Conservation (phyloP, 2,113 vertebrate species). For the Proteles cristata region DNA sequence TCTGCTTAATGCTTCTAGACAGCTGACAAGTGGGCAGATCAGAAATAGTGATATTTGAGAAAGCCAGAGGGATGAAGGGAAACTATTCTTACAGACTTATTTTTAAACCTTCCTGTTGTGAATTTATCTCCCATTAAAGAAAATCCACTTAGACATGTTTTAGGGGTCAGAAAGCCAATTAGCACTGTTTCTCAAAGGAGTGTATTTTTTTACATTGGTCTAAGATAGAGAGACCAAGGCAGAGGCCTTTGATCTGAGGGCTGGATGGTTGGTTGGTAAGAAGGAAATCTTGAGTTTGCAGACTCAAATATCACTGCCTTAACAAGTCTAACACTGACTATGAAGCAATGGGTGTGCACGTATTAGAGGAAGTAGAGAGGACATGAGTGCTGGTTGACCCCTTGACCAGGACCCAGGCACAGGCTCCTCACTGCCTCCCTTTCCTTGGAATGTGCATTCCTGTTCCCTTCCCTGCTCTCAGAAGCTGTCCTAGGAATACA, state of each 20-base stretch:
- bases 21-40: not conserved
- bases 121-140: not conserved
- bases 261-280: not conserved
- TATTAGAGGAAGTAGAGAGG: not conserved
- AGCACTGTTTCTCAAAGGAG: not conserved
- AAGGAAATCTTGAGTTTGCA: not conserved
- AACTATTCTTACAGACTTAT: not conserved
- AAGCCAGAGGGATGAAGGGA: not conserved
- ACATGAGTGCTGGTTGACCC: not conserved
- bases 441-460: not conserved
- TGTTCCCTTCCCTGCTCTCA: not conserved
- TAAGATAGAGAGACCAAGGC: not conserved
- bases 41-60: not conserved
- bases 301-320: not conserved
- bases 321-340: not conserved
- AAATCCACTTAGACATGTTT: not conserved
- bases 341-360: not conserved
- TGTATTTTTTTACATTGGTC: not conserved
- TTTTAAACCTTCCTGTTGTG: not conserved
- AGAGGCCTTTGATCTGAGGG: not conserved
- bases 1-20: not conserved
- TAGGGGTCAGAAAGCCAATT: not conserved
- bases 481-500: not conserved
- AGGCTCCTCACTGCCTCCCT: not conserved
- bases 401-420: not conserved